Conservation (phyloP, 1,140 invertebrate species). For the Eciton burchellii region DNA sequence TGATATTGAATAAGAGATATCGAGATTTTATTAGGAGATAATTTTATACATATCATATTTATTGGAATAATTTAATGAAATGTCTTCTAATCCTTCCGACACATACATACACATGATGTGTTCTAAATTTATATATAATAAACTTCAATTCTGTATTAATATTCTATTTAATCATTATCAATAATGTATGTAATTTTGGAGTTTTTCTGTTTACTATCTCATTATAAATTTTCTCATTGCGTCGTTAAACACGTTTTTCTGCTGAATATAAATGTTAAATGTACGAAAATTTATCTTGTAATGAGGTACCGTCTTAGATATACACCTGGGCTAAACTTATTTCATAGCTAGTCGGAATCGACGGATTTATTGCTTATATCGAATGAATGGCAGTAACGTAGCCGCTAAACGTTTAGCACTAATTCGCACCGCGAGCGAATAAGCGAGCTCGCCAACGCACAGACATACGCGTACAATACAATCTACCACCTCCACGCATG, state of each 20-base stretch:
- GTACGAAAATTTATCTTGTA: not conserved
- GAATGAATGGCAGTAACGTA: conserved; percentile 40
- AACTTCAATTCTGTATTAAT: no score
- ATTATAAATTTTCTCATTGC: no score
- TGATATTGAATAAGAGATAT: no score
- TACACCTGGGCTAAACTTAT: conserved; percentile 4
- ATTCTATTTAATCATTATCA: no score
- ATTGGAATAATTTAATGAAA: no score
- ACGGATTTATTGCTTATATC: conserved; percentile 28
- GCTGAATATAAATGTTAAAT: not conserved
- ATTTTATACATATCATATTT: no score
- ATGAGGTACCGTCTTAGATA: not conserved
- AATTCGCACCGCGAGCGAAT: conserved; percentile 55
- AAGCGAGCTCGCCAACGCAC: not conserved
- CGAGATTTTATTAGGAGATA: no score
- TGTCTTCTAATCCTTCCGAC: no score
- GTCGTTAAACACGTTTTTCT: not conserved
- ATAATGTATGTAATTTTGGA: no score
- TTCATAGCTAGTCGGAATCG: conserved; percentile 15
- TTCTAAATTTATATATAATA: no score
- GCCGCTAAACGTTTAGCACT: conserved; percentile 39
- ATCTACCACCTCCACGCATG: not conserved
- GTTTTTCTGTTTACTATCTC: no score
- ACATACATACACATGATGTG: no score
- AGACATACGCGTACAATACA: conserved; percentile 26